Percentiles rank a stretch among this genome's conserved stretches.
These are phyloP conservation scores for Antheraea yamamai DNA, from an alignment of 2,888 invertebrate species.

Conservation along the genomic window DNA sequence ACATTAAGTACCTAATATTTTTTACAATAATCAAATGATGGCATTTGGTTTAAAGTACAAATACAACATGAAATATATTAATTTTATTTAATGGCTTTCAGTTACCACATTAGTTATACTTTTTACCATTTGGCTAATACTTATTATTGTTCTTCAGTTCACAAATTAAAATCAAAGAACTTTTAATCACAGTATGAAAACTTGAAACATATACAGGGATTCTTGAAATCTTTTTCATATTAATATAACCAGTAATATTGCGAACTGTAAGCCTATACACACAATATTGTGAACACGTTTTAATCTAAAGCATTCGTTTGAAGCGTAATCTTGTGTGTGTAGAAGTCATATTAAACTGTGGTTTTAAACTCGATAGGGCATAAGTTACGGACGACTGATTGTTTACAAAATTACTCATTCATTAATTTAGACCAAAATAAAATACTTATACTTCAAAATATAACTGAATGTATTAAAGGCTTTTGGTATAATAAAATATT, in stretches of 20 bases:
- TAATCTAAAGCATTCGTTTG: slow-evolving; percentile 10
- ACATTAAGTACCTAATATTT: neutral
- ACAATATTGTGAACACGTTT: neutral
- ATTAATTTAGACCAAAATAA: neutral
- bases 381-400: neutral
- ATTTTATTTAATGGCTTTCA: neutral
- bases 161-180: neutral
- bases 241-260: no score
- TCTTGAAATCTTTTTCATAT: neutral
- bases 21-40: neutral
- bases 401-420: neutral
- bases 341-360: slow-evolving; percentile 12
- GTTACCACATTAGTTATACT: neutral
- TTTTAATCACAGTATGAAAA: neutral
- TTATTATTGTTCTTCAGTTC: neutral
- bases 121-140: neutral
- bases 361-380: neutral
- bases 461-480: neutral
- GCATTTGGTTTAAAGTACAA: neutral
- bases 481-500: neutral
- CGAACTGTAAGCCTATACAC: neutral
- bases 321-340: slow-evolving; percentile 6
- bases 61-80: neutral
- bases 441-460: neutral
- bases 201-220: neutral